Evolutionary conservation across 2,888 invertebrate genomes (phyloP), one percentile per base, ranked within the genome.

Genomic region (Incurvaria masculella): DNA sequence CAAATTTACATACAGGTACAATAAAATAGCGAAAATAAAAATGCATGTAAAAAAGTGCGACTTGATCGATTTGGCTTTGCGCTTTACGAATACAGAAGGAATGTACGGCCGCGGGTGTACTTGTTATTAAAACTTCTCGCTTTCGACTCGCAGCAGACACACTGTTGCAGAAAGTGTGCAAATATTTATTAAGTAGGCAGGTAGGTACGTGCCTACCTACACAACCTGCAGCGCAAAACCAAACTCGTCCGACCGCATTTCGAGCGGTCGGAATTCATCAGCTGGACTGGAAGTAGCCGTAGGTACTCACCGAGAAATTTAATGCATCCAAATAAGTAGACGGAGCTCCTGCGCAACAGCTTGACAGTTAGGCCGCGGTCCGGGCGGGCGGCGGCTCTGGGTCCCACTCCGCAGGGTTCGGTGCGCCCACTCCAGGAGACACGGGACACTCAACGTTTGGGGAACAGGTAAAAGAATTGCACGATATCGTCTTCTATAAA

Each of bases 401-500:
- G 45, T 45, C 49, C 38, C 46, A 42, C 47, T 43, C 21, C 48
- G 46, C 45, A 48, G 40, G 27, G 26, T 14, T 43, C 42, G 45
- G 44, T 45, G 50, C 50, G 48, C 50, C 55, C 49, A 51, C 56
- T 56, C 59, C 59, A 58, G 62, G 61, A 58, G 4, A 4, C 5
- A 4, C 5, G 23, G 58, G 59, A 60, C 59, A 59, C 59, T 72
- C 70, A 73, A 64, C 73, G 73, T 63, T 73, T 71, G 53, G 74
- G 74, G 64, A 72, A 72, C 62, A 70, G 62, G 62, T 68, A 66
- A 58, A 69, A 65, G 33, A 33, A 33, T 14, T 33, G 33, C 33
- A 33, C 33, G 33, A 14, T 33, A 33, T 33, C 33, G 33, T 33
- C 33, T 33, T 33, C 33, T 33, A 33, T n/a, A 3, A 14, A 33